Conservation (phyloP, 2,888 invertebrate species). For the Epistrophe grossulariae region DNA sequence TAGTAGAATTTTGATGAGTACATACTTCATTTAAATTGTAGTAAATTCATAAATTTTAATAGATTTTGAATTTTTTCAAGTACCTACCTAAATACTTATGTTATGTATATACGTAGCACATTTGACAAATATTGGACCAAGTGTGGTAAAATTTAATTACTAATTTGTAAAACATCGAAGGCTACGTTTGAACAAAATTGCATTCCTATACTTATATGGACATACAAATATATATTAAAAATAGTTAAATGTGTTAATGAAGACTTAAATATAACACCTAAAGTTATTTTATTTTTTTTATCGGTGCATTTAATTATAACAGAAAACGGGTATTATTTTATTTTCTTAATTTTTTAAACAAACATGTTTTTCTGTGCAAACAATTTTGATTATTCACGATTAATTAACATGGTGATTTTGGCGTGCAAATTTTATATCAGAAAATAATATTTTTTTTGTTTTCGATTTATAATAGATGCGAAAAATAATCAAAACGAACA, state of each 20-base stretch:
- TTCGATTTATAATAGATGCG: too few relatives aligned
- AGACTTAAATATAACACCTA: background rate
- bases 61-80: background rate
- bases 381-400: background rate
- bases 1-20: background rate
- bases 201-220: too few relatives aligned
- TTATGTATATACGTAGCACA: background rate
- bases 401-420: slow-evolving; percentile 12
- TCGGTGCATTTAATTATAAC: background rate
- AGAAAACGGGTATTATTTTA: background rate
- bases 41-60: slow-evolving; percentile 5
- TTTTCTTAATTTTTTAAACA: background rate
- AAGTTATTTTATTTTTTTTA: background rate
- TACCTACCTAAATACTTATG: too few relatives aligned
- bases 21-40: slow-evolving; percentile 10
- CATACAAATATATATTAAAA: background rate
- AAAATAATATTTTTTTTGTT: too few relatives aligned
- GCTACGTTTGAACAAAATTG: background rate
- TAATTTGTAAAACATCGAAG: slow-evolving; percentile 7
- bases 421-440: background rate
- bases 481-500: too few relatives aligned
- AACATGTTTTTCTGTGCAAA: background rate
- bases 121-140: slow-evolving; percentile 1
- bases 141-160: slow-evolving; percentile 12
- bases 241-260: background rate